Percentiles rank a stretch among this genome's conserved stretches.
phyloP scores from a whole-genome alignment of 2,113 vertebrate genomes.

The Myrmecobius fasciatus region DNA sequence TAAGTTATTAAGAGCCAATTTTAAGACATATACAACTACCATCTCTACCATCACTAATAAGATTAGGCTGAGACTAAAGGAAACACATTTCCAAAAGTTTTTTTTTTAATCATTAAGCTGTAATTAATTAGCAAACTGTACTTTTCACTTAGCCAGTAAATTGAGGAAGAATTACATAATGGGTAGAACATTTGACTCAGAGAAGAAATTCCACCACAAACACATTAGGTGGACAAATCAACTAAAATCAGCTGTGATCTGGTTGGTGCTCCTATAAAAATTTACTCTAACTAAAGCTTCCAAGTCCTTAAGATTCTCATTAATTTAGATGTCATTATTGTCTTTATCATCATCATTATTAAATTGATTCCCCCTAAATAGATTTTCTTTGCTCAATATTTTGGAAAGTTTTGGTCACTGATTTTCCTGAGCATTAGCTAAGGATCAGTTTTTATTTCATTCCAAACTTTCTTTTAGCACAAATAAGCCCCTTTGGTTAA shows the following conservation, averaged over 20 bases:
- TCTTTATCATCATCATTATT: background rate
- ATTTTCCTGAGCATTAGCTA: background rate
- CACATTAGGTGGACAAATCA: no score
- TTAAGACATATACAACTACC: background rate
- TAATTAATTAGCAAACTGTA: background rate
- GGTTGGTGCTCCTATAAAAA: background rate
- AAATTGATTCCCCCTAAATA: background rate
- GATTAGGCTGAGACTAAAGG: background rate
- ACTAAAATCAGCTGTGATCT: no score
- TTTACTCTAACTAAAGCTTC: background rate
- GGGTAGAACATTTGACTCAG: background rate
- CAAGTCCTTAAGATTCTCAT: background rate
- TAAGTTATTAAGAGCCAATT: background rate
- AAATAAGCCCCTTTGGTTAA: background rate
- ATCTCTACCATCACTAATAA: background rate
- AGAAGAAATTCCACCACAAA: background rate
- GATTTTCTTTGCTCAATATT: background rate
- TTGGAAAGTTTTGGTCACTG: conserved; percentile 9
- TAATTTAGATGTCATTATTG: background rate
- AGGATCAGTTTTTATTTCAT: background rate
- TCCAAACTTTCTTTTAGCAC: background rate
- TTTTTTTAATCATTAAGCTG: background rate
- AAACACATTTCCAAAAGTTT: background rate
- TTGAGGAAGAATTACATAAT: background rate
- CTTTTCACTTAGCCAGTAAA: background rate